These are phyloP conservation scores for Cherax destructor DNA, from an alignment of 1,140 invertebrate species.

Conservation along the genomic window DNA sequence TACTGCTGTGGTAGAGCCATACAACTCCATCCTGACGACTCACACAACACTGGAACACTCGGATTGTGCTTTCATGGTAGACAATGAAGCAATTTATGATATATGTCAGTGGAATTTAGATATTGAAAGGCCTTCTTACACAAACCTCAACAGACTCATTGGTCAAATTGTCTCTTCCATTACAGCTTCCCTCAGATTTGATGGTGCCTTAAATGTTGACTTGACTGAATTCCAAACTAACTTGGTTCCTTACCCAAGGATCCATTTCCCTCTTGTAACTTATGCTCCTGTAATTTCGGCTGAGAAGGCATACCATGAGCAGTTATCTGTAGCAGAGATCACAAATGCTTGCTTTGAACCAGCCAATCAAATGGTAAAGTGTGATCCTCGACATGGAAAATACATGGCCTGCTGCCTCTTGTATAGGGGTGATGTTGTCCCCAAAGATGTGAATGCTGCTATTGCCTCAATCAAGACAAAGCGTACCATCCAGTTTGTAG, in stretches of 20 bases:
- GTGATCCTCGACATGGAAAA: slow-evolving; percentile 90
- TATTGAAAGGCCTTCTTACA: slow-evolving; percentile 89
- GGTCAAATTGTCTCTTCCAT: slow-evolving; percentile 92
- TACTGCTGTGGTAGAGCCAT: slow-evolving; percentile 90
- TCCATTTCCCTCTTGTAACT: slow-evolving; percentile 88
- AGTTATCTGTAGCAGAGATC: slow-evolving; percentile 54
- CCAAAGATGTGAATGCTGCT: slow-evolving; percentile 44
- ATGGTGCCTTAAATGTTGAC: slow-evolving; percentile 46
- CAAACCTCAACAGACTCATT: slow-evolving; percentile 85
- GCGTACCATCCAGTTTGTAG: slow-evolving; percentile 88
- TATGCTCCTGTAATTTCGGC: slow-evolving; percentile 90
- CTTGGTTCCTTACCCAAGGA: slow-evolving; percentile 86
- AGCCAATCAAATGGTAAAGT: slow-evolving; percentile 94
- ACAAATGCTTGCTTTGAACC: slow-evolving; percentile 92
- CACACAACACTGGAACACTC: slow-evolving; percentile 86
- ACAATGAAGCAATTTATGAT: slow-evolving; percentile 94
- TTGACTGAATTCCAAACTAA: slow-evolving; percentile 50
- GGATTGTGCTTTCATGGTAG: slow-evolving; percentile 91
- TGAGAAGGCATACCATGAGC: slow-evolving; percentile 79
- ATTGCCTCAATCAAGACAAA: slow-evolving; percentile 42
- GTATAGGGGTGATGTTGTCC: slow-evolving; percentile 44
- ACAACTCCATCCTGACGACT: slow-evolving; percentile 89
- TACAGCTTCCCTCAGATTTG: slow-evolving; percentile 89
- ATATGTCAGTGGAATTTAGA: slow-evolving; percentile 92
- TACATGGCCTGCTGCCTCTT: slow-evolving; percentile 92